Conservation (phyloP, 2,797 vertebrate species). For the Ptychadena robeensis region DNA sequence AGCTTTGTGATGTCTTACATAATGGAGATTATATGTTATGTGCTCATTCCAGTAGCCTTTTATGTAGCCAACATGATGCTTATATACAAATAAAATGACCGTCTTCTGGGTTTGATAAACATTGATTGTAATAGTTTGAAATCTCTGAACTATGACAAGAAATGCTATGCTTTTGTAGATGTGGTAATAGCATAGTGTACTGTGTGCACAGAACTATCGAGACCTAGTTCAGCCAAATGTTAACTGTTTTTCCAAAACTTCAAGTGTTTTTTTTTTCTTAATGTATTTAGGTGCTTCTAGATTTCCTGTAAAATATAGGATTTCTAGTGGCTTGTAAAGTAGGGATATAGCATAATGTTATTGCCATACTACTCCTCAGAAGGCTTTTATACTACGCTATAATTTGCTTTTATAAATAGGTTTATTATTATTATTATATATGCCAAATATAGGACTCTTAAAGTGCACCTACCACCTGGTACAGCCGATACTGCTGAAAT, state of each 20-base stretch:
- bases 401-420: too few relatives aligned
- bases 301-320: too few relatives aligned
- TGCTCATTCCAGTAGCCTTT: background rate
- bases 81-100: conserved; percentile 17
- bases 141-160: background rate
- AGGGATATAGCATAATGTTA: too few relatives aligned
- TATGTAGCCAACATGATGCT: background rate
- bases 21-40: conserved; percentile 5
- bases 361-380: too few relatives aligned
- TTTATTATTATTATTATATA: too few relatives aligned
- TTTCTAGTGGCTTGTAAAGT: too few relatives aligned
- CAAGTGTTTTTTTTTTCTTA: background rate
- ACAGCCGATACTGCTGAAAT: too few relatives aligned
- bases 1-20: background rate
- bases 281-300: background rate
- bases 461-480: too few relatives aligned
- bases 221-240: background rate
- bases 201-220: background rate
- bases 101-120: conserved; percentile 5
- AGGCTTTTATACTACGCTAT: too few relatives aligned
- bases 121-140: background rate
- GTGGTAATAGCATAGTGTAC: conserved; percentile 2
- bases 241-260: background rate
- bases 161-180: background rate
- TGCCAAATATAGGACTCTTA: too few relatives aligned